Conservation (phyloP, 2,113 vertebrate genomes). For the Sturnira hondurensis region DNA sequence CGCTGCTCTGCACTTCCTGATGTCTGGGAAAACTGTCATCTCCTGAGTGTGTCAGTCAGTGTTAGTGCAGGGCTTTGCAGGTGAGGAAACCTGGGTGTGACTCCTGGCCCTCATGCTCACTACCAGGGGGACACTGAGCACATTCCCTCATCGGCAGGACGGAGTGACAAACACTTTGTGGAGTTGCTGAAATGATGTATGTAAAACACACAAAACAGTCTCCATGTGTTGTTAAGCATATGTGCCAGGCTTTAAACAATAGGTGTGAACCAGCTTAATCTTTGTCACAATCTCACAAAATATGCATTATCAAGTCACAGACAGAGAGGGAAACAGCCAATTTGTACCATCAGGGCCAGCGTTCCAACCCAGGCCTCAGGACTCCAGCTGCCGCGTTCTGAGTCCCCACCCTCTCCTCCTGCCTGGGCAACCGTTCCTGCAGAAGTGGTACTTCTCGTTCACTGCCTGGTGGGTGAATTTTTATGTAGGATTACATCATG, state of each 20-base stretch:
- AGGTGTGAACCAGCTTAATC: neutral
- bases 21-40: neutral
- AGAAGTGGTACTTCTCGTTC: neutral
- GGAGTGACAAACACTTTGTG: neutral
- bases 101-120: neutral
- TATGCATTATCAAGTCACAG: neutral
- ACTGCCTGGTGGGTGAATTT: neutral
- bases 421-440: accelerated
- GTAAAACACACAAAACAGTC: neutral
- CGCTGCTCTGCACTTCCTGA: neutral
- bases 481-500: neutral
- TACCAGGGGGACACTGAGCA: too few relatives aligned
- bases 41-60: neutral
- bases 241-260: neutral
- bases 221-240: neutral
- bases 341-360: neutral
- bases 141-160: neutral
- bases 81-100: neutral
- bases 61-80: neutral
- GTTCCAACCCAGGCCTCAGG: neutral
- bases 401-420: too few relatives aligned
- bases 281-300: neutral
- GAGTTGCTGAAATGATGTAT: neutral
- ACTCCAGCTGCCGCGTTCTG: neutral
- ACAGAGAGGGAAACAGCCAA: neutral